phyloP scores from a whole-genome alignment of 2,888 invertebrate species.

The Tinea trinotella region DNA sequence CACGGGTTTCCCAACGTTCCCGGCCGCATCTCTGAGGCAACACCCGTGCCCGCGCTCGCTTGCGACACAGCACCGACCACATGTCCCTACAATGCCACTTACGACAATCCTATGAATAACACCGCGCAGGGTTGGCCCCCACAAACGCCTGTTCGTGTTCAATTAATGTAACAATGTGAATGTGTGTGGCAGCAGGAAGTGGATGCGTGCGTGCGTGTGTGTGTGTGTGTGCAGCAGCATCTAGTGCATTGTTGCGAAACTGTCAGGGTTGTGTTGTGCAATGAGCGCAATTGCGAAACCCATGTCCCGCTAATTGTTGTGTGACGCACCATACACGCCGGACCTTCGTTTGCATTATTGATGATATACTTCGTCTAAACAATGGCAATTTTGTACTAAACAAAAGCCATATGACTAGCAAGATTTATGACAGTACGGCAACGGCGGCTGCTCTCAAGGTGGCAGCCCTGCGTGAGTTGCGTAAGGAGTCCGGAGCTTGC shows the following conservation, averaged over 20 bases:
- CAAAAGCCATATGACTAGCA: background rate
- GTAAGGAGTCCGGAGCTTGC: slow-evolving; percentile 20
- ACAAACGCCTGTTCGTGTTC: background rate
- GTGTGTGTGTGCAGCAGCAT: too few relatives aligned
- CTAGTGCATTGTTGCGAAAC: slow-evolving; percentile 68
- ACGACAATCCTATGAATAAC: slow-evolving; percentile 68
- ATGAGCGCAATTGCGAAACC: slow-evolving; percentile 56
- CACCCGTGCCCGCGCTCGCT: slow-evolving; percentile 40
- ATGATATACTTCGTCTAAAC: background rate
- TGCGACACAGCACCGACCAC: slow-evolving; percentile 46
- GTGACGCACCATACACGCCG: slow-evolving; percentile 5
- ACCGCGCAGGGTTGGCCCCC: slow-evolving; percentile 34
- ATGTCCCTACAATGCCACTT: slow-evolving; percentile 67
- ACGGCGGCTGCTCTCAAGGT: slow-evolving; percentile 23
- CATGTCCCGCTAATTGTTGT: slow-evolving; percentile 55
- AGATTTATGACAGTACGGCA: slow-evolving; percentile 22
- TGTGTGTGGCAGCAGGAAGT: slow-evolving; percentile 54
- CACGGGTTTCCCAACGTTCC: slow-evolving; percentile 63
- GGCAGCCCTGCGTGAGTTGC: slow-evolving; percentile 19
- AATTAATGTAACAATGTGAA: slow-evolving; percentile 6
- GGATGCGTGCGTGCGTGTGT: slow-evolving; percentile 66
- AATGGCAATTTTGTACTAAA: background rate
- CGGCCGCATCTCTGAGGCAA: slow-evolving; percentile 60
- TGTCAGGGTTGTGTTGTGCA: slow-evolving; percentile 70
- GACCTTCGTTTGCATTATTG: slow-evolving; percentile 1